These are phyloP conservation scores for Styela plicata DNA, from an alignment of 23 tunicate species.

Conservation along the genomic window DNA sequence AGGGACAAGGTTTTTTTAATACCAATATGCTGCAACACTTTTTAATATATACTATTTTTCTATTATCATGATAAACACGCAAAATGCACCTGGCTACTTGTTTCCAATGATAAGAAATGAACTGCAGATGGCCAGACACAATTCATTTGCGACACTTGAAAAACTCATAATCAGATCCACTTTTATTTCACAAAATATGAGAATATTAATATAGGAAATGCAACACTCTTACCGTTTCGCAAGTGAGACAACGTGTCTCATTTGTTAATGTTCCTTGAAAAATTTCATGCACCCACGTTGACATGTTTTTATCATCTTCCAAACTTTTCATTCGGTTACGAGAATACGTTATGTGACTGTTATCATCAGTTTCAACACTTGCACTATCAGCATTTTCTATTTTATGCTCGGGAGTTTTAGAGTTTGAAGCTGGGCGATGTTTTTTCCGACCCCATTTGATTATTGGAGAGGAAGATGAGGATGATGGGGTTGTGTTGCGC, in stretches of 20 bases:
- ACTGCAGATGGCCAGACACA: too few relatives aligned
- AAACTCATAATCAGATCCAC: too few relatives aligned
- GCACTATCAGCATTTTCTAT: not conserved
- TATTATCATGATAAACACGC: too few relatives aligned
- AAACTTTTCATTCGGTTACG: not conserved
- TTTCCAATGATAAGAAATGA: too few relatives aligned
- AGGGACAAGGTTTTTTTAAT: too few relatives aligned
- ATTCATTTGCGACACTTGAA: too few relatives aligned
- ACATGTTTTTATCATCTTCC: slow-evolving; percentile 33
- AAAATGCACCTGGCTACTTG: too few relatives aligned
- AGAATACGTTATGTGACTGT: not conserved
- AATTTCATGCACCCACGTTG: slow-evolving; percentile 83
- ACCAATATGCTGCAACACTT: too few relatives aligned
- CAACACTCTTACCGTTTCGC: slow-evolving; percentile 98
- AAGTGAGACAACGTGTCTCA: slow-evolving; percentile 90
- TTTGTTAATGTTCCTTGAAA: slow-evolving; percentile 97
- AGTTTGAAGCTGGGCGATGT: not conserved
- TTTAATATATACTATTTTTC: too few relatives aligned
- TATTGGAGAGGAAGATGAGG: not conserved
- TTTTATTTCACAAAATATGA: too few relatives aligned
- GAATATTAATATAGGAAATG: too few relatives aligned
- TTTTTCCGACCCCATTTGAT: not conserved
- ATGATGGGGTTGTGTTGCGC: not conserved
- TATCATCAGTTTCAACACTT: not conserved
- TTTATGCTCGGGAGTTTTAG: not conserved